phyloP scores from a whole-genome alignment of 2,888 invertebrate genomes.

The Drosophila rellima region DNA sequence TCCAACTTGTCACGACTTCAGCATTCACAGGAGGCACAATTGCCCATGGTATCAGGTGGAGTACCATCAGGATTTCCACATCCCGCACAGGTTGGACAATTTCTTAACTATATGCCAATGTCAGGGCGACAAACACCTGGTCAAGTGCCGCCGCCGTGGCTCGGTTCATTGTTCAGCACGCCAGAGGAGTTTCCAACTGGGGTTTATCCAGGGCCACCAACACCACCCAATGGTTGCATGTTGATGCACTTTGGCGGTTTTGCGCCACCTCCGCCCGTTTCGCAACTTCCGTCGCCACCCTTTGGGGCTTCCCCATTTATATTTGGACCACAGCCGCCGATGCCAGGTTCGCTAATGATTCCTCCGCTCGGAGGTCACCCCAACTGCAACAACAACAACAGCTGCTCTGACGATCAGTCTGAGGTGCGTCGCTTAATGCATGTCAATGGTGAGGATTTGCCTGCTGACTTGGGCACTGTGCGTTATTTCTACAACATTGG shows the following conservation, averaged over 20 bases:
- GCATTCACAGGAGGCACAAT: slow-evolving; percentile 2
- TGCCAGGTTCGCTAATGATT: slow-evolving; percentile 11
- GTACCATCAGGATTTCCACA: slow-evolving; percentile 1
- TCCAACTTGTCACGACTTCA: slow-evolving; percentile 6
- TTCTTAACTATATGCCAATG: slow-evolving; percentile 51
- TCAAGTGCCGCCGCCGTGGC: slow-evolving; percentile 44
- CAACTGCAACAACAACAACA: slow-evolving; percentile 6
- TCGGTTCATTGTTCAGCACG: slow-evolving; percentile 18
- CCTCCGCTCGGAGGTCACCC: slow-evolving; percentile 1
- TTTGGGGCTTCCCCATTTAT: slow-evolving; percentile 28
- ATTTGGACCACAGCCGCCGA: slow-evolving; percentile 27
- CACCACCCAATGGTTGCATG: slow-evolving; percentile 71
- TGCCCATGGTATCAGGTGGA: background rate
- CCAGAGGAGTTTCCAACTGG: slow-evolving; percentile 42
- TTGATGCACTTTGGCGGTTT: slow-evolving; percentile 55
- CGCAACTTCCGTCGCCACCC: slow-evolving; percentile 16
- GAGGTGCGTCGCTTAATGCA: slow-evolving; percentile 78
- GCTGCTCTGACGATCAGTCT: slow-evolving; percentile 7
- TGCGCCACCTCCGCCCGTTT: slow-evolving; percentile 26
- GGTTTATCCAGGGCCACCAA: slow-evolving; percentile 15
- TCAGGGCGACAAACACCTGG: slow-evolving; percentile 6
- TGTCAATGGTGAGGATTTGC: slow-evolving; percentile 79
- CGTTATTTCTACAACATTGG: slow-evolving; percentile 90
- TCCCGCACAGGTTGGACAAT: background rate
- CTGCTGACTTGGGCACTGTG: slow-evolving; percentile 87